phyloP scores from a whole-genome alignment of 2,797 vertebrate species.

The Chaetophractus vellerosus region DNA sequence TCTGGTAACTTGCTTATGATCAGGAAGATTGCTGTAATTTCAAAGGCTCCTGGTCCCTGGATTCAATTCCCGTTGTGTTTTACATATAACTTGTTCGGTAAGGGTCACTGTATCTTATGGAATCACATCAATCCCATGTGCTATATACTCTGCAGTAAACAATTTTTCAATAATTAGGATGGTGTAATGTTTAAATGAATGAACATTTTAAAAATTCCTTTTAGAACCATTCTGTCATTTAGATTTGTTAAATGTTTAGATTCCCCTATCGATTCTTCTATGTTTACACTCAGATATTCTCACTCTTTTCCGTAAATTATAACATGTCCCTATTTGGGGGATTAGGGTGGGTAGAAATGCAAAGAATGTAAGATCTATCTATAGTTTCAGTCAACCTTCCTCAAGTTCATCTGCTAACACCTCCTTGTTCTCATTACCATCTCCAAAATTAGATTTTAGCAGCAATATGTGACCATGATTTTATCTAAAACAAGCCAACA shows the following conservation, averaged over 20 bases:
- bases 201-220: conserved; percentile 1
- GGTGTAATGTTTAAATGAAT: background rate
- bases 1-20: background rate
- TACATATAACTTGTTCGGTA: background rate
- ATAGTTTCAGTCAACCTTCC: background rate
- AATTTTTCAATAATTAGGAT: background rate
- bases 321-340: background rate
- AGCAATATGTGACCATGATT: background rate
- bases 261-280: background rate
- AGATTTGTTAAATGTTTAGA: background rate
- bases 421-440: background rate
- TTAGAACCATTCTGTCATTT: conserved; percentile 34
- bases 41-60: background rate
- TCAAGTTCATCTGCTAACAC: background rate
- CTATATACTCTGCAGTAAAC: background rate
- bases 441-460: background rate
- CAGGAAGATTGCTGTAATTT: background rate
- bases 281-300: background rate
- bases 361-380: background rate
- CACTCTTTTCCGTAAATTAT: background rate
- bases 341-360: background rate
- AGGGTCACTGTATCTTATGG: background rate
- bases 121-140: background rate
- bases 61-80: background rate
- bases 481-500: background rate